phyloP scores from a whole-genome alignment of 1,140 invertebrate species.

The Tetranychus cinnabarinus region DNA sequence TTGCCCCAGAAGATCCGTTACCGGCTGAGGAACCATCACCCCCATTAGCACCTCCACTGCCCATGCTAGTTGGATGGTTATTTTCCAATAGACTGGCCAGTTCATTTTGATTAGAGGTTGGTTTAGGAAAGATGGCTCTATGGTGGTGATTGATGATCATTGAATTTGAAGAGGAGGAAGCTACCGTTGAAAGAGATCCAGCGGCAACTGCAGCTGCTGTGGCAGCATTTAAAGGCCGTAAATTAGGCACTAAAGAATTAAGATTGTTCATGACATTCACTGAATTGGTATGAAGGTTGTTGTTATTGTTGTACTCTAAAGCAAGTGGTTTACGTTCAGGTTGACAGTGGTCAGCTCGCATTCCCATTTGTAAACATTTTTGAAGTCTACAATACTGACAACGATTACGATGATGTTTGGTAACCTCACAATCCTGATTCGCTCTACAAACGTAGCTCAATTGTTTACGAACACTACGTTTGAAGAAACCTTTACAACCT shows the following conservation, averaged over 20 bases:
- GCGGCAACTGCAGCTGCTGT: neutral
- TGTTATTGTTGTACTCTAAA: neutral
- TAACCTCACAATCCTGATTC: conserved; percentile 85
- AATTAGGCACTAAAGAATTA: neutral
- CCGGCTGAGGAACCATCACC: neutral
- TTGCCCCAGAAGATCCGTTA: conserved; percentile 3
- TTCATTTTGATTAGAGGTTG: neutral
- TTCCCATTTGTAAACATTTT: conserved; percentile 89
- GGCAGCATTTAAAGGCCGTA: neutral
- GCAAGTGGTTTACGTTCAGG: conserved; percentile 54
- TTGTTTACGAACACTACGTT: conserved; percentile 90
- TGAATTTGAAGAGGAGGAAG: neutral
- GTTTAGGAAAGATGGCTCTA: neutral
- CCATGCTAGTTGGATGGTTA: neutral
- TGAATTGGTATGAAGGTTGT: neutral
- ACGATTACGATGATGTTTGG: conserved; percentile 89
- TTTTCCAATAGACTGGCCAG: neutral
- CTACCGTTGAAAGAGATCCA: neutral
- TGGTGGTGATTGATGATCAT: neutral
- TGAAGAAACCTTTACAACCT: conserved; percentile 95
- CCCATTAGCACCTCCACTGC: conserved; percentile 1
- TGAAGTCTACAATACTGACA: conserved; percentile 90
- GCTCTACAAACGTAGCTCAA: conserved; percentile 92
- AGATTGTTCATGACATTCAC: neutral
- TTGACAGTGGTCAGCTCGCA: conserved; percentile 57